Conservation (phyloP, 1,140 invertebrate genomes). For the Meloidogyne exigua region DNA sequence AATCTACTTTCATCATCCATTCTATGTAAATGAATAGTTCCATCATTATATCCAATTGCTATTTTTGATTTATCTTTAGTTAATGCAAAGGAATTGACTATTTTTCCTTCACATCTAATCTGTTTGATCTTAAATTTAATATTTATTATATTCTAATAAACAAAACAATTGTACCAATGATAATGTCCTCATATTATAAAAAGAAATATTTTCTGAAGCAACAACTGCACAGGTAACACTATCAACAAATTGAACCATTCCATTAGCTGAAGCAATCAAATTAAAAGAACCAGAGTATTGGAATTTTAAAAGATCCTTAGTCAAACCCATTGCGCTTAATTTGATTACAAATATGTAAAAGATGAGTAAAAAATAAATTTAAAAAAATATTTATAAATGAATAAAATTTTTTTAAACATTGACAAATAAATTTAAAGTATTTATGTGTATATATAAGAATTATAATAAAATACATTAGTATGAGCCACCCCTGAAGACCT, state of each 20-base stretch:
- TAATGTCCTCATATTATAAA: slow-evolving; percentile 87
- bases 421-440: too few species aligned
- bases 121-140: slow-evolving; percentile 42
- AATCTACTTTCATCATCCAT: slow-evolving; percentile 39
- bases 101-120: slow-evolving; percentile 41
- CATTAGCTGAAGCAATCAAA: slow-evolving; percentile 58
- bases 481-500: too few species aligned
- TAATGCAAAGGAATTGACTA: slow-evolving; percentile 47
- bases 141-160: slow-evolving; percentile 10
- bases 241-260: slow-evolving; percentile 52
- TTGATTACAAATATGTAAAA: too few species aligned
- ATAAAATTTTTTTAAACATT: too few species aligned
- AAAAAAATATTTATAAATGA: too few species aligned
- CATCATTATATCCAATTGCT: slow-evolving; percentile 87
- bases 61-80: slow-evolving; percentile 71
- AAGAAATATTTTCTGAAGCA: slow-evolving; percentile 84
- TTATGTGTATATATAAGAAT: too few species aligned
- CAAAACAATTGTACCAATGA: slow-evolving; percentile 74
- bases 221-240: slow-evolving; percentile 76
- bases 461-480: too few species aligned
- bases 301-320: slow-evolving; percentile 92
- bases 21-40: slow-evolving; percentile 77
- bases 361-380: too few species aligned
- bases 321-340: slow-evolving; percentile 79
- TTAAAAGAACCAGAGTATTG: slow-evolving; percentile 70